Evolutionary conservation across 2,888 invertebrate species (phyloP), one percentile per base, ranked within the genome.

Genomic region (Andrena fulva): DNA sequence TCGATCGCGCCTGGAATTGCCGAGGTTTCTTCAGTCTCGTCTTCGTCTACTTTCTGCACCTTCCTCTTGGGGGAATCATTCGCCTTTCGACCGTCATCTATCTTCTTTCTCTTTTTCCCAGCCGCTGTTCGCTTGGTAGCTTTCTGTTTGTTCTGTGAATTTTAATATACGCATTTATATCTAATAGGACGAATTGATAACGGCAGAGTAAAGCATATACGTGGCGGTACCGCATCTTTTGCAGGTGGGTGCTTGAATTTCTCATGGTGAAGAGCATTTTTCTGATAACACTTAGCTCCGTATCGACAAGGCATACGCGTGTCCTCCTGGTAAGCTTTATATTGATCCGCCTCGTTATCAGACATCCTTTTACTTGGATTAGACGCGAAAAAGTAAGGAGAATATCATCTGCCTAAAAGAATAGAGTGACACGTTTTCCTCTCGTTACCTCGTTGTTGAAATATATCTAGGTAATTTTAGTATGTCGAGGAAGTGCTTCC

Each of bases 221-320:
- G 33, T 63, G 48, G 54, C 54, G 16, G 20, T 84, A 87, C 85
- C 64, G 20, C 74, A 52, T 84, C 82, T 71, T 85, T 91, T 92
- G 94, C 94, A 63, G 95, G 95, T 12, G 97, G 97, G 93, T 98
- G 98, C 94, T 97, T 97, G 87, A 95, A 98, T 91, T 96, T 96
- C 77, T 95, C 94, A 75, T 95, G 95, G 94, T 98, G 98, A 0
- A 95, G 94, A 0, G 96, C 95, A 94, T 98, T 98, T 91, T 96
- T 97, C 91, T 97, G 97, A 93, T 97, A 98, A 93, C 98, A 98
- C 87, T 96, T 96, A 5, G 92, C 93, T 70, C 97, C 97, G 92
- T 97, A 98, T 94, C 96, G 96, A 93, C 98, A 98, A 63, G 95
- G 93, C 59, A 93, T 94, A 93, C 97, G 95, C 0, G 93, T 78